A percentile compares a stretch with the other conserved stretches of the same genome.
phyloP scores from a whole-genome alignment of 2,113 vertebrate genomes.

The Brachirus orientalis region DNA sequence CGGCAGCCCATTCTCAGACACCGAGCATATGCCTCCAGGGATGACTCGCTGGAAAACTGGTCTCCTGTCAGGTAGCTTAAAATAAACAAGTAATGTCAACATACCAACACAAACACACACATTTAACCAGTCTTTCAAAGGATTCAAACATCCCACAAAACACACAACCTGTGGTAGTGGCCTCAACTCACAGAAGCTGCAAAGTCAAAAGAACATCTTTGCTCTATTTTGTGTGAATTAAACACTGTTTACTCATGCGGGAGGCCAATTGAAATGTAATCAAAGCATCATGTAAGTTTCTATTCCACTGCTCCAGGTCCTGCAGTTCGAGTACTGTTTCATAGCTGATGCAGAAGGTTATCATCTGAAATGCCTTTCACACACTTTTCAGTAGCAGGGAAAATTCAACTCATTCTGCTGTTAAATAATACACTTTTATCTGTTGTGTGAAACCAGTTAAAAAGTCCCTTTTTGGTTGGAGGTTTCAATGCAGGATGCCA shows the following conservation, averaged over 20 bases:
- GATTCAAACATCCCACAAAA: slow-evolving; percentile 3
- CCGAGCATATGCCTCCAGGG: slow-evolving; percentile 95
- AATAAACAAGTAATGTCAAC: slow-evolving; percentile 62
- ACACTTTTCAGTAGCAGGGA: slow-evolving; percentile 71
- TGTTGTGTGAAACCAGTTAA: slow-evolving; percentile 46
- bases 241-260: slow-evolving; percentile 39
- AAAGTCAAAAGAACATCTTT: slow-evolving; percentile 18
- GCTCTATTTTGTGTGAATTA: slow-evolving; percentile 29
- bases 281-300: slow-evolving; percentile 47
- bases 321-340: slow-evolving; percentile 57
- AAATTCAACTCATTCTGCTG: slow-evolving; percentile 55
- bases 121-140: slow-evolving; percentile 2
- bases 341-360: slow-evolving; percentile 39
- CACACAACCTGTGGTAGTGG: slow-evolving; percentile 5
- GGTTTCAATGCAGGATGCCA: slow-evolving; percentile 19
- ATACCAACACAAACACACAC: slow-evolving; percentile 41
- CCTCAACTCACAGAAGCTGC: slow-evolving; percentile 11
- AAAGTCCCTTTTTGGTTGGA: slow-evolving; percentile 19
- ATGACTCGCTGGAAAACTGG: slow-evolving; percentile 98
- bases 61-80: slow-evolving; percentile 97
- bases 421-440: slow-evolving; percentile 55
- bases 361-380: slow-evolving; percentile 55
- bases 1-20: slow-evolving; percentile 98
- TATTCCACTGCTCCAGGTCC: slow-evolving; percentile 14
- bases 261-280: too few species aligned